Base-by-base conservation (phyloP, 64 coral and sea anemone species). In the Actinia equina region DNA sequence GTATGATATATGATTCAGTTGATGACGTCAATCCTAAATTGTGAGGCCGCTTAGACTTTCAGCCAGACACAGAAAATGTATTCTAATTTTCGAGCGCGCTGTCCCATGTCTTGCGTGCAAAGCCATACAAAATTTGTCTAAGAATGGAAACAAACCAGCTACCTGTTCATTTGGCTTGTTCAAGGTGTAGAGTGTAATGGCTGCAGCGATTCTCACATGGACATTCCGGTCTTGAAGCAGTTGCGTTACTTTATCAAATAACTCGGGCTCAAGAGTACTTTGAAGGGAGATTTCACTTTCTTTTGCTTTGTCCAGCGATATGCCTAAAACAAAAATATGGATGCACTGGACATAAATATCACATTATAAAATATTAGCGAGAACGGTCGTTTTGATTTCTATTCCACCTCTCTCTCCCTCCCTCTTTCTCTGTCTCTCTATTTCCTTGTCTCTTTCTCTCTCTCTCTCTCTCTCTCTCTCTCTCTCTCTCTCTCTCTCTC, bases 121-220 rank as follows among this genome's bases (percentile, higher is more conserved):
- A 57, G 54, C 15, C 7, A 17, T 30, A 59, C 5, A 64, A 19
- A 0, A 77, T 77, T 52, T 16, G 18, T 27, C 14, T 37, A 19
- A 74, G n/a, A 86, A 23, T n/a, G n/a, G 4, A 65, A 23, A 65
- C 2, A 25, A 41, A 57, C 15, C 55, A 52, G 27, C 71, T 83
- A 97, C 94, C 85, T 93, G 65, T 17, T 97, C 94, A 51, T 61
- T 80, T 84, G 85, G 79, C 84, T 91, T 93, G 41, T 90, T 93
- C 18, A 97, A 71, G 25, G 94, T 90, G 58, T 93, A 97, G 44
- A 97, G 62, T 30, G 94, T 97, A 26, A 97, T 93, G 17, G 91
- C 88, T 71, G 86, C 84, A 85, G 94, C 94, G 84, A 97, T 93
- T 44, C 91, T 93, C 44, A 97, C 94, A 88, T 97, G 94, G 7